Base-by-base conservation (phyloP, 2,113 vertebrate genomes). In the Myiopsitta monachus region DNA sequence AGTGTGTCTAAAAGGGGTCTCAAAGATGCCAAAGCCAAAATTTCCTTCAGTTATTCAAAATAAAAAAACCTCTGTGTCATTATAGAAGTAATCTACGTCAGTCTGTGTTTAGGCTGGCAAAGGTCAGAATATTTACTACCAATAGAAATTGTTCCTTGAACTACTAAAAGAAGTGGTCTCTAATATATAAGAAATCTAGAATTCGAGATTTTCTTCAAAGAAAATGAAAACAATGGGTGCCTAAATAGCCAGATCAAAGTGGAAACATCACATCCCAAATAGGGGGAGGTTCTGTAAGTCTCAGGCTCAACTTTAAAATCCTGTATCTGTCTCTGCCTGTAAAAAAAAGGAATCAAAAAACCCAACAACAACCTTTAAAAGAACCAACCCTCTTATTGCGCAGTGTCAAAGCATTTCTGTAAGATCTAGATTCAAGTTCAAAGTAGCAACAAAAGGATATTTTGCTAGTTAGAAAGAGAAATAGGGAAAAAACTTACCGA, bases 401-500 rank as follows among this genome's bases (percentile, higher is more conserved):
- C 47, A 10, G n/a, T 3, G 28, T 14, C 55, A 24, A 62, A 30
- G 2, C 9, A 7, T 39, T 91, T 74, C 87, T 47, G 21, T 49
- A 44, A 43, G 44, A 47, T 36, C 24, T 26, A 16, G 22, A n/a
- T 44, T 14, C 22, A 64, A 18, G 31, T 15, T 54, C 31, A 39
- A 81, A 84, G 15, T 4, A 23, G 18, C 55, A 68, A 21, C 5
- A 51, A 43, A 79, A 38, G 3, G 8, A 2, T 5, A 11, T 79
- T 90, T 91, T 51, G n/a, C 24, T 46, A 59, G 8, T 46, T 22
- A 47, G 83, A 59, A 21, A 17, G 3, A 62, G 76, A 52, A 91
- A n/a, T 0, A 83, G 18, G 31, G 17, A 64, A 66, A 57, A 7
- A 59, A 95, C 96, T 97, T 86, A 97, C 96, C 92, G 4, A 90